phyloP scores from a whole-genome alignment of 2,113 vertebrate genomes.

The Siniperca chuatsi region DNA sequence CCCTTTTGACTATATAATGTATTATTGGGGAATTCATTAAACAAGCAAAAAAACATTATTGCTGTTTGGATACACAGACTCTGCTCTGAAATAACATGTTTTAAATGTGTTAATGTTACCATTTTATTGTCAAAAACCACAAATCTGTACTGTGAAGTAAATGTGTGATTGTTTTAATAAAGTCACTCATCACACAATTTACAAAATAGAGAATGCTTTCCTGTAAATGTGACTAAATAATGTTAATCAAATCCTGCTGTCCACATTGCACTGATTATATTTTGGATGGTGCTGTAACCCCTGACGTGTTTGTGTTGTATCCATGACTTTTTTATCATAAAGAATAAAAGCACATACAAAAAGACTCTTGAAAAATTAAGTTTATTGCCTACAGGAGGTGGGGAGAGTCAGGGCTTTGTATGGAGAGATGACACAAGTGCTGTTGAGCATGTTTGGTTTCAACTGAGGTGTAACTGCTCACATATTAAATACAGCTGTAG shows the following conservation, averaged over 20 bases:
- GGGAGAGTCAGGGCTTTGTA: neutral
- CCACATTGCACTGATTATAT: neutral
- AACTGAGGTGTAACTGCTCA: constrained; percentile 21
- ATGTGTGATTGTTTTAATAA: neutral
- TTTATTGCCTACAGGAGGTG: constrained; percentile 70
- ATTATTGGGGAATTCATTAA: neutral
- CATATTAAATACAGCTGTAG: constrained; percentile 6
- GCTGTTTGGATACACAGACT: neutral
- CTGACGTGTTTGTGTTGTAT: neutral
- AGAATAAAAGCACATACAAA: constrained; percentile 32
- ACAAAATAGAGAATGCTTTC: neutral
- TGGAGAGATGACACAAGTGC: constrained; percentile 32
- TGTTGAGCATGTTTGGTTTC: constrained; percentile 29
- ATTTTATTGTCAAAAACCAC: constrained; percentile 58
- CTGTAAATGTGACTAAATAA: neutral
- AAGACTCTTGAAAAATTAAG: constrained; percentile 28
- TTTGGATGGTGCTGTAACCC: neutral
- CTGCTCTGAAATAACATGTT: neutral
- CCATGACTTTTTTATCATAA: neutral
- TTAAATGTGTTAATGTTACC: neutral
- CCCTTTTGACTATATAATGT: neutral
- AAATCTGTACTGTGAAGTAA: constrained; percentile 13
- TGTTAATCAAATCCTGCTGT: neutral
- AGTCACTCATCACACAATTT: neutral
- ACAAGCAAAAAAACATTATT: neutral